Conservation (phyloP, 2,888 invertebrate species). For the Chrysotoxum bicinctum region DNA sequence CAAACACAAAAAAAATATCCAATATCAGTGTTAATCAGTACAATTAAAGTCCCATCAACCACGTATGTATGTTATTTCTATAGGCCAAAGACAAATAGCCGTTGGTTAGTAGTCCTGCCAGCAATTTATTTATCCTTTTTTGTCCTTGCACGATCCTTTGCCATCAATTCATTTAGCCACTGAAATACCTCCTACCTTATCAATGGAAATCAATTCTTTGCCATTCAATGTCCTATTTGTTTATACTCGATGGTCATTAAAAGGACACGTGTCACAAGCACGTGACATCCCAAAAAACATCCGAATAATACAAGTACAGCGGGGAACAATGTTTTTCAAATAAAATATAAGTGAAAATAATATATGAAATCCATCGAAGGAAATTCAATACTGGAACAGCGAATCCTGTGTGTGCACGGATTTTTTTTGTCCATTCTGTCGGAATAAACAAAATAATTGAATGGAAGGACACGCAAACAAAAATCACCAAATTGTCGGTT, state of each 20-base stretch:
- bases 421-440: conserved; percentile 21
- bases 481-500: conserved; percentile 62
- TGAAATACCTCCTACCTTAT: conserved; percentile 47
- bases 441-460: conserved; percentile 69
- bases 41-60: conserved; percentile 67
- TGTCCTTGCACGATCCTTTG: conserved; percentile 35
- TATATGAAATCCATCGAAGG: conserved; percentile 25
- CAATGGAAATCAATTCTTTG: conserved; percentile 61
- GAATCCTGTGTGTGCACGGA: neutral
- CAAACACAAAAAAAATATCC: conserved; percentile 8
- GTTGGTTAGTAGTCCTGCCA: conserved; percentile 31
- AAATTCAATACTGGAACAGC: conserved; percentile 30
- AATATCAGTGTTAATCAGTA: conserved; percentile 67
- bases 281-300: conserved; percentile 76
- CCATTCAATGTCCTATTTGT: conserved; percentile 56
- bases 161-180: conserved; percentile 59
- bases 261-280: conserved; percentile 80
- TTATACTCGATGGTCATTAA: conserved; percentile 79
- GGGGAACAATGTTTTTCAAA: conserved; percentile 60
- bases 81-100: conserved; percentile 40
- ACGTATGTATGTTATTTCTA: neutral
- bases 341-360: conserved; percentile 39
- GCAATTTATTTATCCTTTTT: conserved; percentile 19
- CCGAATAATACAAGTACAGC: neutral
- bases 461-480: conserved; percentile 64